Evolutionary conservation across 2,888 invertebrate genomes (phyloP).

Genomic region (Gortyna flavago): DNA sequence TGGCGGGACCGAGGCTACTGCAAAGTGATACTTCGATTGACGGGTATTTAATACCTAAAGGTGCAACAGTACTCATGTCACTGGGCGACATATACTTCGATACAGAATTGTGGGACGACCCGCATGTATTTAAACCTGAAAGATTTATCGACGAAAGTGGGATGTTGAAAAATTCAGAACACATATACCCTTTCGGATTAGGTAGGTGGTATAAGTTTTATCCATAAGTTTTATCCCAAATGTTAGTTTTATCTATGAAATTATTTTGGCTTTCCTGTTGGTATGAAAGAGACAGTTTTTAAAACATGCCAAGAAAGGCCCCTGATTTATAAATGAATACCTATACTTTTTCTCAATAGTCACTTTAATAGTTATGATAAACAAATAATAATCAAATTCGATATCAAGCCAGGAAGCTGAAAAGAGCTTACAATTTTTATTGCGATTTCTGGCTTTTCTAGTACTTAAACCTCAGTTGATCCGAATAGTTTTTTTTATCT

Average conservation of each 20-base stretch:
- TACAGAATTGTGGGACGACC: slow-evolving; percentile 89
- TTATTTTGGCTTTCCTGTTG: background rate
- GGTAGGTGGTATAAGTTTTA: slow-evolving; percentile 85
- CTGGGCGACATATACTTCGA: slow-evolving; percentile 88
- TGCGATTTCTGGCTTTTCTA: background rate
- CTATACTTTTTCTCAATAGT: background rate
- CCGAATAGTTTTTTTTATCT: background rate
- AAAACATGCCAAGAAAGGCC: background rate
- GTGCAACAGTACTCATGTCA: slow-evolving; percentile 89
- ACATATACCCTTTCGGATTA: slow-evolving; percentile 91
- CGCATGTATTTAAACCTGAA: slow-evolving; percentile 90
- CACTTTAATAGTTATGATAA: background rate
- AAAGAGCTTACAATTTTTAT: background rate
- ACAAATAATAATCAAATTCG: background rate
- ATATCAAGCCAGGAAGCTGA: background rate
- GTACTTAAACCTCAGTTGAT: background rate
- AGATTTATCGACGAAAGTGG: slow-evolving; percentile 91
- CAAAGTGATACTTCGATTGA: slow-evolving; percentile 79
- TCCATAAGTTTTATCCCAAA: background rate
- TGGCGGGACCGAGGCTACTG: slow-evolving; percentile 88
- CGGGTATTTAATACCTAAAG: slow-evolving; percentile 85
- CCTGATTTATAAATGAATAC: too few relatives aligned
- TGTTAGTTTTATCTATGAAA: background rate
- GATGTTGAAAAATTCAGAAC: slow-evolving; percentile 87
- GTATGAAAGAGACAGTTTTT: background rate